phyloP scores from a whole-genome alignment of 1,140 invertebrate genomes.

The Lasaia peninsularis region DNA sequence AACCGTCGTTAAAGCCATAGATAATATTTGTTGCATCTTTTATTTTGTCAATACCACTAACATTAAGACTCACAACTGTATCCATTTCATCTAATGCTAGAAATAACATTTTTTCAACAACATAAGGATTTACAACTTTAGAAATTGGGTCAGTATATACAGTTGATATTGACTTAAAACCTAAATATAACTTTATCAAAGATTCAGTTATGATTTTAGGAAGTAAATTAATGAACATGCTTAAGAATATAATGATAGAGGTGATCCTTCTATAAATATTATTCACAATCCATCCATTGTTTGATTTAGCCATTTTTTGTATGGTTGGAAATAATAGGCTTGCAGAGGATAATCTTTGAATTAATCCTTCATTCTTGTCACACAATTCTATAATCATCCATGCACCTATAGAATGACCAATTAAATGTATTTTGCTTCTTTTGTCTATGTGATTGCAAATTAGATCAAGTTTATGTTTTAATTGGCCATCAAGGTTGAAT shows the following conservation, averaged over 20 bases:
- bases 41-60: conserved; percentile 39
- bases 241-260: conserved; percentile 37
- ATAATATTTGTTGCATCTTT: conserved; percentile 52
- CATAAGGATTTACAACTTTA: conserved; percentile 42
- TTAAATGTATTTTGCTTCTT: conserved; percentile 52
- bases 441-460: conserved; percentile 50
- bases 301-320: conserved; percentile 54
- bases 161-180: conserved; percentile 35
- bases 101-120: conserved; percentile 50
- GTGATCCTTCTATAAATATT: conserved; percentile 40
- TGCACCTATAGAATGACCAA: conserved; percentile 66
- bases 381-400: conserved; percentile 61
- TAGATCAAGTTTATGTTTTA: conserved; percentile 56
- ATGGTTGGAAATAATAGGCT: conserved; percentile 64
- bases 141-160: conserved; percentile 36
- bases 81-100: conserved; percentile 68
- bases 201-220: conserved; percentile 35
- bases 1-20: conserved; percentile 48
- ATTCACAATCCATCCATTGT: conserved; percentile 54
- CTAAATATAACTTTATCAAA: conserved; percentile 47
- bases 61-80: conserved; percentile 43
- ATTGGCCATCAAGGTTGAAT: conserved; percentile 54
- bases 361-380: conserved; percentile 35
- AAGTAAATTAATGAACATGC: conserved; percentile 37
- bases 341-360: conserved; percentile 37